Conservation (phyloP, 2,113 vertebrate genomes). For the Copsychus sechellarum region DNA sequence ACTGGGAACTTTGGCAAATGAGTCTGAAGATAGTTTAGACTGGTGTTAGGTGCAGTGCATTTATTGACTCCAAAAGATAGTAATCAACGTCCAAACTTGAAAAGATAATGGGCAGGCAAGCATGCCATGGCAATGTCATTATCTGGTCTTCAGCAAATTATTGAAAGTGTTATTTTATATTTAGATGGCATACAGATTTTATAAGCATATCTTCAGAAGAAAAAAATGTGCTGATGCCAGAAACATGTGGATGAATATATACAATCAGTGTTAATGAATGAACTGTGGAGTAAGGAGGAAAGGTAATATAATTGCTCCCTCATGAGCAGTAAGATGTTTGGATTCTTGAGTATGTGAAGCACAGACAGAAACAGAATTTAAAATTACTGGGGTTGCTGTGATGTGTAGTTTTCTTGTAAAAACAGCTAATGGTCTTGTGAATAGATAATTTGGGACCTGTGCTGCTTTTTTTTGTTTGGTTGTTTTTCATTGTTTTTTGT, state of each 20-base stretch:
- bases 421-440: neutral
- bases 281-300: neutral
- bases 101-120: neutral
- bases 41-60: neutral
- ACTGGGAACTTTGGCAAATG: neutral
- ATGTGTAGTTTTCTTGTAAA: neutral
- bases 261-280: neutral
- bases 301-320: neutral
- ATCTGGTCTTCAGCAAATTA: neutral
- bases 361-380: neutral
- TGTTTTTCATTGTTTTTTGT: no score
- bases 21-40: neutral
- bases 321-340: accelerated
- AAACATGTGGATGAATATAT: neutral
- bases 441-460: neutral
- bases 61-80: neutral
- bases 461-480: neutral
- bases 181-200: neutral
- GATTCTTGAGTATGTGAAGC: neutral
- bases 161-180: neutral
- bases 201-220: neutral
- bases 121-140: neutral
- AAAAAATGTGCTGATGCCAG: neutral
- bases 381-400: neutral
- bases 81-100: neutral